These are phyloP conservation scores for Aphidius gifuensis DNA, from an alignment of 1,140 invertebrate species.

Conservation along the genomic window DNA sequence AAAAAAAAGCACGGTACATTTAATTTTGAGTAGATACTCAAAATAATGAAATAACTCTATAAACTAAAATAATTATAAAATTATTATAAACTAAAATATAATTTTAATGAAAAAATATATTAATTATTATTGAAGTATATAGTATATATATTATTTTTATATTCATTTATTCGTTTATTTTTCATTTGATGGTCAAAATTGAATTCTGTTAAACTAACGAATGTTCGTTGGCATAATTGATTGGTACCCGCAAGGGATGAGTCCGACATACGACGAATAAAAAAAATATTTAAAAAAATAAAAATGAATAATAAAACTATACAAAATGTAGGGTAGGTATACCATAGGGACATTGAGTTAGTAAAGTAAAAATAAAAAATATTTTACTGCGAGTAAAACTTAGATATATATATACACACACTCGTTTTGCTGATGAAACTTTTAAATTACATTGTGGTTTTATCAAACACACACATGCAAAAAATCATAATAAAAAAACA, in stretches of 20 bases:
- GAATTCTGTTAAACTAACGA: conserved; percentile 29
- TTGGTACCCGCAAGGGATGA: conserved; percentile 23
- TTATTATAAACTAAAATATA: no score
- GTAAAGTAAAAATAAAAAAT: not conserved
- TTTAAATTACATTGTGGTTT: conserved; percentile 29
- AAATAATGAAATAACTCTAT: no score
- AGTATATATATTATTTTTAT: no score
- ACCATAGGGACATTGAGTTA: not conserved
- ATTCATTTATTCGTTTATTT: no score
- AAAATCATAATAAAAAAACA: no score
- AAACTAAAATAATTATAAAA: no score
- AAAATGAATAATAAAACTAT: not conserved
- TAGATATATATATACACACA: not conserved
- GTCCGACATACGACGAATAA: not conserved
- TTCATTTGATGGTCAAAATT: not conserved
- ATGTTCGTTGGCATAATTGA: conserved; percentile 30
- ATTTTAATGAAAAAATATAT: no score
- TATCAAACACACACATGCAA: conserved; percentile 19
- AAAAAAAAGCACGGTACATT: no score
- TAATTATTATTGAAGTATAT: no score
- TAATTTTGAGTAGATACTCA: no score
- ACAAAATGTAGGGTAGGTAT: not conserved
- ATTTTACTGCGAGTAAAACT: not conserved
- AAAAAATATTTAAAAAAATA: conserved; percentile 15
- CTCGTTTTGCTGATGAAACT: conserved; percentile 24